These are phyloP conservation scores for Cremastobaeus sp. DNA, from an alignment of 2,888 invertebrate genomes.

Conservation along the genomic window DNA sequence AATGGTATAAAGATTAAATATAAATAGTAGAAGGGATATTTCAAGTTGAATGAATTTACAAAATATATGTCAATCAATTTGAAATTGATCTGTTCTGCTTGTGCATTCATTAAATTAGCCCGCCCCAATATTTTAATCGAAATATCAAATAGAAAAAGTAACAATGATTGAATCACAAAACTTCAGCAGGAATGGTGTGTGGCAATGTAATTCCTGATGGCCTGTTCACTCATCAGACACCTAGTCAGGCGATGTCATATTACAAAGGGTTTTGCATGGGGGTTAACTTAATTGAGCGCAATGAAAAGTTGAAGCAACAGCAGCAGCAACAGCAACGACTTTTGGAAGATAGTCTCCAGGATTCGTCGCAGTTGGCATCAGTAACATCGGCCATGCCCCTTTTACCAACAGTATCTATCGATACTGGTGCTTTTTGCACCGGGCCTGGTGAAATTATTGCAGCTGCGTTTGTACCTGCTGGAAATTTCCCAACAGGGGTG, in stretches of 20 bases:
- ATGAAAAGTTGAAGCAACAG: slow-evolving; percentile 65
- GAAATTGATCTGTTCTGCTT: no score
- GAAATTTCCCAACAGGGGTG: slow-evolving; percentile 83
- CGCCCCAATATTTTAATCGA: no score
- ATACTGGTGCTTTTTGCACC: slow-evolving; percentile 68
- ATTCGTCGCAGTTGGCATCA: slow-evolving; percentile 64
- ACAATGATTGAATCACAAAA: no score
- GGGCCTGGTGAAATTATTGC: slow-evolving; percentile 58
- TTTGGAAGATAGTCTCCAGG: slow-evolving; percentile 62
- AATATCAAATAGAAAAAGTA: no score
- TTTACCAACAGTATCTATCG: slow-evolving; percentile 64
- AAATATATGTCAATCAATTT: background rate
- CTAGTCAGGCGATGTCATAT: slow-evolving; percentile 76
- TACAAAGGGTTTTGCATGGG: slow-evolving; percentile 78
- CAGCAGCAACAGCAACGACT: slow-evolving; percentile 70
- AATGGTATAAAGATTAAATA: no score
- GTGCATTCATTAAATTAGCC: no score
- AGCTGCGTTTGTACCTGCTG: slow-evolving; percentile 10
- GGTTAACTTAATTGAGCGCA: slow-evolving; percentile 60
- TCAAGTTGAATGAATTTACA: no score
- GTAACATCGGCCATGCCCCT: slow-evolving; percentile 65
- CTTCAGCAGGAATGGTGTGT: slow-evolving; percentile 75
- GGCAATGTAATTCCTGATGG: slow-evolving; percentile 77
- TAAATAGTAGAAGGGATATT: no score
- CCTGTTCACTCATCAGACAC: slow-evolving; percentile 75